A percentile compares a stretch with the other conserved stretches of the same genome.
Conservation (phyloP, 1,140 invertebrate species). For the Drosophila kohkoa region DNA sequence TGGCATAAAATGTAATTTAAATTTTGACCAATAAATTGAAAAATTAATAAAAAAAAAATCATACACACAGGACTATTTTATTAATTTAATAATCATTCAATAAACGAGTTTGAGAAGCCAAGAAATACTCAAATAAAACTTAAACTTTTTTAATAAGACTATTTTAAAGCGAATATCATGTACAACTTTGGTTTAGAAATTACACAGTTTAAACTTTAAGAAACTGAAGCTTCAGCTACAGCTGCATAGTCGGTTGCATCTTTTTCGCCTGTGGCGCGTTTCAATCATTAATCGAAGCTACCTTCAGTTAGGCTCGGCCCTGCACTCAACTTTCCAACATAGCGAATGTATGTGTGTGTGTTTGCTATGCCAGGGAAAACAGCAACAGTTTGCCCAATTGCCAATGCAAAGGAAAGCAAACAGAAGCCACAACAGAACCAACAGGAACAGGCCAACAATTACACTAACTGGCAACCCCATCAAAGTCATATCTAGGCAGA, state of each 20-base stretch:
- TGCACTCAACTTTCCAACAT: not conserved
- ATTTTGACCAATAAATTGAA: too few relatives aligned
- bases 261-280: not conserved
- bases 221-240: not conserved
- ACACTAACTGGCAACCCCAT: conserved; percentile 49
- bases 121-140: too few relatives aligned
- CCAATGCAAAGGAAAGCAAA: conserved; percentile 39
- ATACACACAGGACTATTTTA: too few relatives aligned
- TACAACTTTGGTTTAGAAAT: not conserved
- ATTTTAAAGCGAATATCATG: not conserved
- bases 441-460: conserved; percentile 48
- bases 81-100: too few relatives aligned
- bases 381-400: conserved; percentile 53
- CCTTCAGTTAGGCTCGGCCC: not conserved
- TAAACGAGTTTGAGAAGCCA: too few relatives aligned
- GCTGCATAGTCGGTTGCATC: not conserved
- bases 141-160: too few relatives aligned
- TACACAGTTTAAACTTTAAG: not conserved
- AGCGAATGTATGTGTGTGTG: not conserved
- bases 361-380: conserved; percentile 32
- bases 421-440: conserved; percentile 12
- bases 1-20: too few relatives aligned
- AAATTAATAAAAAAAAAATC: too few relatives aligned
- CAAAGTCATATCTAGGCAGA: conserved; percentile 29
- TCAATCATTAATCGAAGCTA: conserved; percentile 7